Percentiles rank a stretch among this genome's conserved stretches.
phyloP scores from a whole-genome alignment of 2,113 vertebrate genomes.

The Sula dactylatra region DNA sequence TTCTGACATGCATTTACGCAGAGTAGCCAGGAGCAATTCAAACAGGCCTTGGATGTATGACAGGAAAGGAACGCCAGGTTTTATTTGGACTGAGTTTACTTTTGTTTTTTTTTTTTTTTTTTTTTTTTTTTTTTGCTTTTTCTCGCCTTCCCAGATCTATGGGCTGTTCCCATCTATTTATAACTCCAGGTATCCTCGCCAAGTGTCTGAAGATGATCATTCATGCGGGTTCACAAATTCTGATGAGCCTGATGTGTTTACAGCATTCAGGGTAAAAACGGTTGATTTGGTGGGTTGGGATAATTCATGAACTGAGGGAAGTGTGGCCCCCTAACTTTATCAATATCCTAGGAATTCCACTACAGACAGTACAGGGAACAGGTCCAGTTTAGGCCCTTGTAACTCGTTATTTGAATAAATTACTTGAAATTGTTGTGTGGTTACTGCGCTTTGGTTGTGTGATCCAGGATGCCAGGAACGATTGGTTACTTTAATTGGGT shows the following conservation, averaged over 20 bases:
- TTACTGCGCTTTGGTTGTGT: background rate
- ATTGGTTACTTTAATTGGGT: background rate
- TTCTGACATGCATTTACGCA: background rate
- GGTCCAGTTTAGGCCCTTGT: background rate
- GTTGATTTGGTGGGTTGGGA: background rate
- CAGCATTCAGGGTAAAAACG: constrained; percentile 48
- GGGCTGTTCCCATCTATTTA: constrained; percentile 29
- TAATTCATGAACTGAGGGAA: background rate
- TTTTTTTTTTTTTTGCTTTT: background rate
- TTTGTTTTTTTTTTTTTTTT: background rate
- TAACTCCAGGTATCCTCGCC: background rate
- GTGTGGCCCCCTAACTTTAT: background rate
- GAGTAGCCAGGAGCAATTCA: background rate
- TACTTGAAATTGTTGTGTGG: background rate
- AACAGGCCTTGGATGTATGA: background rate
- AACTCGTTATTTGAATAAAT: background rate
- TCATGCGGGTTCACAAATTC: background rate
- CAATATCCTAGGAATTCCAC: background rate
- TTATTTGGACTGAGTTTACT: background rate
- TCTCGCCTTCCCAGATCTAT: constrained; percentile 37
- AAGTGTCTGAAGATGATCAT: constrained; percentile 30
- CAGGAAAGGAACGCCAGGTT: background rate
- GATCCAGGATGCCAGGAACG: background rate
- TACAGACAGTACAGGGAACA: background rate
- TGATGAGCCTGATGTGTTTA: constrained; percentile 43